Conservation (phyloP, 1,140 invertebrate species). For the Zaprionus kolodkinae region DNA sequence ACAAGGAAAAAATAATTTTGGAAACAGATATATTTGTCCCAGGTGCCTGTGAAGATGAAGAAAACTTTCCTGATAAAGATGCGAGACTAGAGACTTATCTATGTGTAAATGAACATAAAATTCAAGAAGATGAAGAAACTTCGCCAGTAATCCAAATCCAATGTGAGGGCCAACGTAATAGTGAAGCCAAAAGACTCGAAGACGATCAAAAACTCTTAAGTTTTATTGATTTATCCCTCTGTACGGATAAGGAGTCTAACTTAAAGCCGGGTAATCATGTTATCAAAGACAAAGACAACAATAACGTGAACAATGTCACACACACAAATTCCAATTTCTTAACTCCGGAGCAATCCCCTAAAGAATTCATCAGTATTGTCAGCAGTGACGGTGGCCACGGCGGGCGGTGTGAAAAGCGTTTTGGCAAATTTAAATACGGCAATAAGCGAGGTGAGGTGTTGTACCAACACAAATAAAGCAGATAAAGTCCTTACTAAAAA, state of each 20-base stretch:
- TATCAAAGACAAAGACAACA: conserved; percentile 6
- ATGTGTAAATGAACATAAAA: conserved; percentile 63
- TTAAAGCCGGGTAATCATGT: not conserved
- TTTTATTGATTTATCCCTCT: conserved; percentile 66
- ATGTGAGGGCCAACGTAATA: conserved; percentile 59
- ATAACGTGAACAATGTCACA: not conserved
- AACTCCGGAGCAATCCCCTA: conserved; percentile 76
- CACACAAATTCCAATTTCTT: conserved; percentile 49
- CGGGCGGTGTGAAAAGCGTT: conserved; percentile 79
- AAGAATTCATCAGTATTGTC: conserved; percentile 61
- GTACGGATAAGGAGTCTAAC: conserved; percentile 42
- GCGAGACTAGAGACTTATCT: conserved; percentile 63
- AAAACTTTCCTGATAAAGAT: conserved; percentile 54
- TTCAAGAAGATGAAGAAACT: conserved; percentile 64
- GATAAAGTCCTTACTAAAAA: not conserved
- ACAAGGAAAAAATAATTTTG: conserved; percentile 26
- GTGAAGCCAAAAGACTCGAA: conserved; percentile 68
- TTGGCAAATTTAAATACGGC: conserved; percentile 85
- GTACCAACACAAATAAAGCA: conserved; percentile 29
- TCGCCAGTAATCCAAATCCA: conserved; percentile 38
- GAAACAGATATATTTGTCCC: conserved; percentile 5
- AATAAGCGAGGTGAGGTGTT: conserved; percentile 85
- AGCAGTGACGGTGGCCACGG: not conserved
- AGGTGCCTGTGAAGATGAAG: conserved; percentile 37
- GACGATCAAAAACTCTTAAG: conserved; percentile 71